A percentile compares a stretch with the other conserved stretches of the same genome.
Conservation (phyloP, 2,888 invertebrate species). For the Erannis defoliaria region DNA sequence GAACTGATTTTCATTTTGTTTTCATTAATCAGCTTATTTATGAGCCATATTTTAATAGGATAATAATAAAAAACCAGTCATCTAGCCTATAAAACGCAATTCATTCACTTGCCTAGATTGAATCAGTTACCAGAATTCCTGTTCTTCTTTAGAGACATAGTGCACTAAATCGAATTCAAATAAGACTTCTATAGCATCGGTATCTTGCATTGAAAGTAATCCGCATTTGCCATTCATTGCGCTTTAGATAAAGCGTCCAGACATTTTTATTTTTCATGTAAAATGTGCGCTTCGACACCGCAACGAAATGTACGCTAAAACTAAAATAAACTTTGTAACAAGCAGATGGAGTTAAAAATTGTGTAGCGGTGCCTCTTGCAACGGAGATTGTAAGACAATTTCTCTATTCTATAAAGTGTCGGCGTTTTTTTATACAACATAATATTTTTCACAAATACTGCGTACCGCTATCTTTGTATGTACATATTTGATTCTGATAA, state of each 20-base stretch:
- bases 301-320: conserved; percentile 32
- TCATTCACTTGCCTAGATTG: neutral
- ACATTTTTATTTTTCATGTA: conserved; percentile 64
- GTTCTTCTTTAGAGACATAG: conserved; percentile 15
- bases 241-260: conserved; percentile 60
- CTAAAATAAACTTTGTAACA: conserved; percentile 41
- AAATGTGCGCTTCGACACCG: conserved; percentile 55
- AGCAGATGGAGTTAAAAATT: conserved; percentile 40
- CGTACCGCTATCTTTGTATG: too few species aligned
- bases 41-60: too few species aligned
- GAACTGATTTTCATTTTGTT: too few species aligned
- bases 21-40: too few species aligned
- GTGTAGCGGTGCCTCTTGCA: conserved; percentile 25
- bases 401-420: conserved; percentile 50
- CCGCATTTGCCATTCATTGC: conserved; percentile 66
- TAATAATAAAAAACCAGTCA: neutral
- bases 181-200: conserved; percentile 34
- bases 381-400: conserved; percentile 54
- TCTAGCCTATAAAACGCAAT: neutral
- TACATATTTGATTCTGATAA: neutral
- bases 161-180: conserved; percentile 33
- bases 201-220: conserved; percentile 56
- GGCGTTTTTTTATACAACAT: too few species aligned
- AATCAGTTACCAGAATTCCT: neutral
- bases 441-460: too few species aligned